phyloP scores from a whole-genome alignment of 2,113 vertebrate species.

The Poecilia latipinna region DNA sequence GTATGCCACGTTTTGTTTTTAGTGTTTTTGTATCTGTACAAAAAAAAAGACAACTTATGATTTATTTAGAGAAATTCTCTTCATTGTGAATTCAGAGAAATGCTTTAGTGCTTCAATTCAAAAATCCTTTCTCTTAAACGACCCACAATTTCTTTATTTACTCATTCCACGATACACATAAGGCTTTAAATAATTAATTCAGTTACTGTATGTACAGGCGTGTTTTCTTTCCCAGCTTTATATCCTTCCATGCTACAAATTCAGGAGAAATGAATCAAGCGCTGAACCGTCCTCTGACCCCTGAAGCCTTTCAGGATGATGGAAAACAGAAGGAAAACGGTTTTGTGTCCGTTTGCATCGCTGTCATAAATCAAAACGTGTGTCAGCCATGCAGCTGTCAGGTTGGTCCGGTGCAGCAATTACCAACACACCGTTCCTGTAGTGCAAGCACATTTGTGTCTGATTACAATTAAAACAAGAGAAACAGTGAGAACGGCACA shows the following conservation, averaged over 20 bases:
- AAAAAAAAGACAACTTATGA: too few relatives aligned
- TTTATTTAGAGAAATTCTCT: too few relatives aligned
- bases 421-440: slow-evolving; percentile 43
- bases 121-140: too few relatives aligned
- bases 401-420: slow-evolving; percentile 49
- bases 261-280: slow-evolving; percentile 51
- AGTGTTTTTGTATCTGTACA: too few relatives aligned
- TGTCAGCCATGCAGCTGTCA: slow-evolving; percentile 42
- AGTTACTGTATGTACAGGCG: too few relatives aligned
- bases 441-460: slow-evolving; percentile 3
- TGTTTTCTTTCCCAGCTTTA: neutral
- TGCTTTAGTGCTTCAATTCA: neutral
- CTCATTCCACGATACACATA: too few relatives aligned
- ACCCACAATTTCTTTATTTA: too few relatives aligned
- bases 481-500: slow-evolving; percentile 47
- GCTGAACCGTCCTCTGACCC: slow-evolving; percentile 38
- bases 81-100: neutral
- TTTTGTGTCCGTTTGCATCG: slow-evolving; percentile 21
- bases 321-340: slow-evolving; percentile 39
- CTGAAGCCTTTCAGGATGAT: slow-evolving; percentile 36
- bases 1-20: too few relatives aligned
- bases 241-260: slow-evolving; percentile 19
- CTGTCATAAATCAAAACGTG: slow-evolving; percentile 58
- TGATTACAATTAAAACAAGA: slow-evolving; percentile 53
- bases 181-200: too few relatives aligned